A percentile compares a stretch with the other conserved stretches of the same genome.
Conservation (phyloP, 1,140 invertebrate species). For the Anadara kagoshimensis region DNA sequence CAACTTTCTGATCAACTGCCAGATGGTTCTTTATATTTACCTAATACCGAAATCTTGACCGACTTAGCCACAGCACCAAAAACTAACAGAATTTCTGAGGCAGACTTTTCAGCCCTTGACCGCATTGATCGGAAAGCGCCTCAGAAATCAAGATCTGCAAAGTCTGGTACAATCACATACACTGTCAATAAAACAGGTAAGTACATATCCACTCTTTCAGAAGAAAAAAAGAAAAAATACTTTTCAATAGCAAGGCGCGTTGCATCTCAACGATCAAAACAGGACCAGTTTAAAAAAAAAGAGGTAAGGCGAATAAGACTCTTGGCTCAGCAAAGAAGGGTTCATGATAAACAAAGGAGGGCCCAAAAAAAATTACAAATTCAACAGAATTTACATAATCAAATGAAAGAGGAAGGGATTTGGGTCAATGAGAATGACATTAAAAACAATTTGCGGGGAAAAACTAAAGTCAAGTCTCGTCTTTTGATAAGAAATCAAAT, state of each 20-base stretch:
- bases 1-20: too few species aligned
- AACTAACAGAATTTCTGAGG: constrained; percentile 12
- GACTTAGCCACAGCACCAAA: background rate
- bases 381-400: too few species aligned
- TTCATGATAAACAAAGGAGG: too few species aligned
- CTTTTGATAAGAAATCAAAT: constrained; percentile 1
- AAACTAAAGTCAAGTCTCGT: background rate
- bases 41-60: background rate
- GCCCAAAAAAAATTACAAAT: too few species aligned
- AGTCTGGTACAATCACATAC: background rate
- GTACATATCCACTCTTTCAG: background rate
- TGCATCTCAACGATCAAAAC: background rate
- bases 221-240: background rate
- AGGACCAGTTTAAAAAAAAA: background rate
- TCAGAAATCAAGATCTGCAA: too few species aligned
- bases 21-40: background rate
- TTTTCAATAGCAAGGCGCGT: background rate
- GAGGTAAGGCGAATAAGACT: too few species aligned
- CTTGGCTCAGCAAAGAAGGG: too few species aligned
- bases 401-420: constrained; percentile 7
- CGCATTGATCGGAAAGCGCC: background rate
- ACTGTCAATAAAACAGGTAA: background rate
- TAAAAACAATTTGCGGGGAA: background rate
- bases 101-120: constrained; percentile 8
- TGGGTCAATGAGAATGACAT: background rate